phyloP scores from a whole-genome alignment of 2,888 invertebrate species.

The Chloromyia formosa region DNA sequence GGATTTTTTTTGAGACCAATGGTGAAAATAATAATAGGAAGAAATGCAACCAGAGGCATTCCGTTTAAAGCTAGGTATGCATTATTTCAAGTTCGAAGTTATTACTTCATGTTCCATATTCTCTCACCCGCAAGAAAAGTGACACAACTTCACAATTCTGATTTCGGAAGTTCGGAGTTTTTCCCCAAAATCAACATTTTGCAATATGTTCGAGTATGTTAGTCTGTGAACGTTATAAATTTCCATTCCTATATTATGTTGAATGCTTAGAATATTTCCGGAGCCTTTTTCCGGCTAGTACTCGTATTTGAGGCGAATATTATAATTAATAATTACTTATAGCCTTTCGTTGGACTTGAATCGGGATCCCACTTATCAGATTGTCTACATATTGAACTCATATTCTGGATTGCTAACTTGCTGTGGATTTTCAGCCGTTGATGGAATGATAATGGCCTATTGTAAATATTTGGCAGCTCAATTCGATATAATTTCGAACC shows the following conservation, averaged over 20 bases:
- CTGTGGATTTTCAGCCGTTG: constrained; percentile 46
- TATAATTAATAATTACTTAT: too few relatives aligned
- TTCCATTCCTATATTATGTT: too few relatives aligned
- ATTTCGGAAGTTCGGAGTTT: too few relatives aligned
- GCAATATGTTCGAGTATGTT: too few relatives aligned
- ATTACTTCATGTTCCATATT: too few relatives aligned
- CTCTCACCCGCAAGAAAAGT: too few relatives aligned
- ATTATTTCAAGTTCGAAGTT: not conserved
- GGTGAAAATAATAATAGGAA: constrained; percentile 15
- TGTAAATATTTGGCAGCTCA: constrained; percentile 42
- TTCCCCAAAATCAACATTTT: too few relatives aligned
- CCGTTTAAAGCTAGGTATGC: constrained; percentile 44
- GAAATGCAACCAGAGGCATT: constrained; percentile 26
- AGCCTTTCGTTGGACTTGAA: constrained; percentile 35
- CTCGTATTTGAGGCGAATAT: too few relatives aligned
- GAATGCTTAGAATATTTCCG: too few relatives aligned
- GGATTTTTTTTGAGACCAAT: constrained; percentile 44
- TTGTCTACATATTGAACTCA: constrained; percentile 27
- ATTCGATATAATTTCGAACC: constrained; percentile 33
- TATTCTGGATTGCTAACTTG: constrained; percentile 45
- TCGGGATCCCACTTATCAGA: constrained; percentile 31
- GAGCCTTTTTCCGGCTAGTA: not conserved
- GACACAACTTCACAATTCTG: too few relatives aligned
- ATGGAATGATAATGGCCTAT: constrained; percentile 45
- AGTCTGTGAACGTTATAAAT: too few relatives aligned